These are phyloP conservation scores for Rhabditophanes sp. DNA, from an alignment of 2,888 invertebrate species.

Conservation along the genomic window DNA sequence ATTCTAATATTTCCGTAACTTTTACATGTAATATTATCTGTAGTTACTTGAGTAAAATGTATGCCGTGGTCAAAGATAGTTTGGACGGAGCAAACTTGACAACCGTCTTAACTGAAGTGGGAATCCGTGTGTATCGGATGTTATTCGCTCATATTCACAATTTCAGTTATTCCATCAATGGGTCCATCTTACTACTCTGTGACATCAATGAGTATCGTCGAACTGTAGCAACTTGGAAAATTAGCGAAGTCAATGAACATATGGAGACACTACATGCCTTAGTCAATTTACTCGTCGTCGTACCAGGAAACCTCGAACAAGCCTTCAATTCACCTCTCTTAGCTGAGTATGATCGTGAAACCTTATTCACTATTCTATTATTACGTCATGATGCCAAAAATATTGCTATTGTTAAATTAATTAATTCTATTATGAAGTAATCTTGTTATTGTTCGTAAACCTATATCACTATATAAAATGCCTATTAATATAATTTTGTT, in stretches of 20 bases:
- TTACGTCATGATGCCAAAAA: conserved; percentile 62
- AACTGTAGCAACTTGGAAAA: conserved; percentile 15
- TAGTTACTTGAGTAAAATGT: background rate
- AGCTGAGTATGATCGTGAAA: no score
- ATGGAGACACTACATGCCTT: conserved; percentile 88
- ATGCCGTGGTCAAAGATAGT: conserved; percentile 14
- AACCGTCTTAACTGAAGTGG: conserved; percentile 69
- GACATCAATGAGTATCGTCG: conserved; percentile 81
- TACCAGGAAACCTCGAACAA: conserved; percentile 85
- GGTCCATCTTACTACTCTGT: conserved; percentile 91
- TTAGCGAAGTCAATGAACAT: conserved; percentile 52
- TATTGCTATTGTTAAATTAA: no score
- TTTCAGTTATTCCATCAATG: conserved; percentile 46
- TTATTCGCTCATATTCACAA: conserved; percentile 71
- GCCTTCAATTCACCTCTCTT: conserved; percentile 62
- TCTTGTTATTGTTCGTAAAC: no score
- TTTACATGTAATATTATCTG: conserved; percentile 7
- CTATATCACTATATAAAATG: no score
- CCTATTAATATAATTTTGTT: no score
- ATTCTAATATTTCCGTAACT: conserved; percentile 9
- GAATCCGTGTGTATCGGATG: conserved; percentile 74
- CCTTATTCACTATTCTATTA: no score
- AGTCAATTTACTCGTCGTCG: conserved; percentile 80
- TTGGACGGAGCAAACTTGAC: conserved; percentile 75
- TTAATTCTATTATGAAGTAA: no score